phyloP scores from a whole-genome alignment of 2,797 vertebrate species.

The Gymnocypris eckloni region DNA sequence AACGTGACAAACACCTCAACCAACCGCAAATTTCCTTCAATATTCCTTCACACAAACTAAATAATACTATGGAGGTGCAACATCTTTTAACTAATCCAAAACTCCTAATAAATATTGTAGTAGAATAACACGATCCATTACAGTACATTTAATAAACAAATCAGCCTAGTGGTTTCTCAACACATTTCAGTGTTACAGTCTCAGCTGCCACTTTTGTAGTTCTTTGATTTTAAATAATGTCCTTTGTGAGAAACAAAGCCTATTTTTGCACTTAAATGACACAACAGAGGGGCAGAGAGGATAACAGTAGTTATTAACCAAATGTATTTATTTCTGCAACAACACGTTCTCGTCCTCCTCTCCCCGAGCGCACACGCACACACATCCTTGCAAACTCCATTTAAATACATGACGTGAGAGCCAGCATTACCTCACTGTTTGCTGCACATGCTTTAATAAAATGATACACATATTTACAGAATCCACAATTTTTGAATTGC shows the following conservation, averaged over 20 bases:
- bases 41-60: neutral
- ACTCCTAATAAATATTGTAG: neutral
- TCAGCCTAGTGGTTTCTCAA: neutral
- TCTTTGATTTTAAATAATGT: neutral
- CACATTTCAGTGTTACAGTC: neutral
- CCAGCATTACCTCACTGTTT: conserved; percentile 81
- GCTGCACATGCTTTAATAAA: conserved; percentile 99
- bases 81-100: neutral
- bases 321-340: conserved; percentile 85
- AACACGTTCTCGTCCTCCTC: conserved; percentile 74
- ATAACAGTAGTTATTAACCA: conserved; percentile 78
- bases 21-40: neutral
- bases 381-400: conserved; percentile 67
- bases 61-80: neutral
- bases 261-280: neutral
- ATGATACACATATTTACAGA: conserved; percentile 96
- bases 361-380: conserved; percentile 57
- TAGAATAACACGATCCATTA: neutral
- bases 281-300: conserved; percentile 2
- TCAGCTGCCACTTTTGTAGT: neutral
- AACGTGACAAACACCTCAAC: neutral
- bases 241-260: neutral
- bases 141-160: neutral
- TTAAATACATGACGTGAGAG: conserved; percentile 84
- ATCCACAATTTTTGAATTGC: conserved; percentile 79